Percentiles rank a stretch among this genome's conserved stretches.
Conservation (phyloP, 2,888 invertebrate genomes). For the Archaeoteleia sp. region DNA sequence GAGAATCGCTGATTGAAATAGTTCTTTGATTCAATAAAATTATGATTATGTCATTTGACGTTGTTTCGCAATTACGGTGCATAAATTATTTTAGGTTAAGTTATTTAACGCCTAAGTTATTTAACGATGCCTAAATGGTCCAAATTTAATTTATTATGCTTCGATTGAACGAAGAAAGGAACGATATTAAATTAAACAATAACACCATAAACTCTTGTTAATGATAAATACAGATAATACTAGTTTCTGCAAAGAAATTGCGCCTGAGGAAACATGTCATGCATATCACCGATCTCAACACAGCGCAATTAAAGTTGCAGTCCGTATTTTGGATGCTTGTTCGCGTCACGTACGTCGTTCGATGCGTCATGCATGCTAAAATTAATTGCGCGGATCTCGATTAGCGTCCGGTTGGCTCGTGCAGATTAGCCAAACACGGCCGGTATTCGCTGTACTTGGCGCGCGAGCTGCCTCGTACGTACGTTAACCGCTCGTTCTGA, state of each 20-base stretch:
- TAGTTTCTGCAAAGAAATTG: conserved; percentile 15
- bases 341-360: conserved; percentile 39
- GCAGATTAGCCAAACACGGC: conserved; percentile 60
- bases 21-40: too few species aligned
- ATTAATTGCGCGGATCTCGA: conserved; percentile 70
- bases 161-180: too few species aligned
- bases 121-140: too few species aligned
- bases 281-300: conserved; percentile 32
- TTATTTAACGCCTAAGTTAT: too few species aligned
- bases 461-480: conserved; percentile 27
- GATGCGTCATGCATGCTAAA: conserved; percentile 62
- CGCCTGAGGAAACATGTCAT: conserved; percentile 34
- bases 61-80: too few species aligned
- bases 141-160: too few species aligned
- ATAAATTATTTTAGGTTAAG: too few species aligned
- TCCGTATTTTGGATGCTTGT: conserved; percentile 33
- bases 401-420: conserved; percentile 59
- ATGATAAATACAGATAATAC: conserved; percentile 2
- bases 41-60: too few species aligned
- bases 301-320: conserved; percentile 39
- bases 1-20: too few species aligned
- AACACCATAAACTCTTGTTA: too few species aligned
- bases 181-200: too few species aligned
- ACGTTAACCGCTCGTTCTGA: conserved; percentile 40
- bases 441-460: conserved; percentile 38